A percentile compares a stretch with the other conserved stretches of the same genome.
Conservation (phyloP, 2,113 vertebrate species). For the Erythrocercus mccallii region DNA sequence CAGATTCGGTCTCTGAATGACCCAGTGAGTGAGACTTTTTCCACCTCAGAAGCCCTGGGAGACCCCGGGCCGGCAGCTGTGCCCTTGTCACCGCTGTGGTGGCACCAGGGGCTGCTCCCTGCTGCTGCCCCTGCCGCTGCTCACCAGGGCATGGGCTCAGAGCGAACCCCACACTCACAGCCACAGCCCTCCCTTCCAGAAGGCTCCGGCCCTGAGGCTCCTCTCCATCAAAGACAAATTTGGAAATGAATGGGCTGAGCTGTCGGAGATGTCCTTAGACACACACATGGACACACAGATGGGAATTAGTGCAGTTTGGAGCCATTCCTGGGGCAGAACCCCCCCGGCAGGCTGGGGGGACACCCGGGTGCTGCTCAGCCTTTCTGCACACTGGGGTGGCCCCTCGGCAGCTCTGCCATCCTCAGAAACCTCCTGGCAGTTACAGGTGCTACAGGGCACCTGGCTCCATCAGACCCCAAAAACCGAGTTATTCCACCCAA, state of each 20-base stretch:
- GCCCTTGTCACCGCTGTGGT: background rate
- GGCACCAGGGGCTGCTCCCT: fast-evolving
- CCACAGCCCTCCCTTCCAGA: background rate
- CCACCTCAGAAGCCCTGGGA: constrained; percentile 6
- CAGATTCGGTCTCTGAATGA: constrained; percentile 21
- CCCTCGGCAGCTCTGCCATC: fast-evolving
- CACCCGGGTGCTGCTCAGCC: background rate
- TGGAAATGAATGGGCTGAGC: background rate
- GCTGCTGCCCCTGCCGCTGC: too few relatives aligned
- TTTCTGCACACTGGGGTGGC: too few relatives aligned
- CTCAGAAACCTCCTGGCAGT: background rate
- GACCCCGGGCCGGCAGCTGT: background rate
- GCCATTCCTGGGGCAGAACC: background rate
- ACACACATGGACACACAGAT: fast-evolving
- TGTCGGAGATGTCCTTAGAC: background rate
- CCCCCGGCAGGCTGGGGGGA: fast-evolving
- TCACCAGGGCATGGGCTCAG: fast-evolving
- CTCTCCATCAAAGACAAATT: background rate
- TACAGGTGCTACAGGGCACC: background rate
- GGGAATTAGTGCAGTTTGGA: background rate
- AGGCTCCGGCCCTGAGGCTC: background rate
- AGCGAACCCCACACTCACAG: background rate
- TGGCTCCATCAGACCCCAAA: background rate
- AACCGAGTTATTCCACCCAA: background rate
- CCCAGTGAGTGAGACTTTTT: constrained; percentile 10